Evolutionary conservation across 2,888 invertebrate species (phyloP).

Genomic region (Diaphora mendica): DNA sequence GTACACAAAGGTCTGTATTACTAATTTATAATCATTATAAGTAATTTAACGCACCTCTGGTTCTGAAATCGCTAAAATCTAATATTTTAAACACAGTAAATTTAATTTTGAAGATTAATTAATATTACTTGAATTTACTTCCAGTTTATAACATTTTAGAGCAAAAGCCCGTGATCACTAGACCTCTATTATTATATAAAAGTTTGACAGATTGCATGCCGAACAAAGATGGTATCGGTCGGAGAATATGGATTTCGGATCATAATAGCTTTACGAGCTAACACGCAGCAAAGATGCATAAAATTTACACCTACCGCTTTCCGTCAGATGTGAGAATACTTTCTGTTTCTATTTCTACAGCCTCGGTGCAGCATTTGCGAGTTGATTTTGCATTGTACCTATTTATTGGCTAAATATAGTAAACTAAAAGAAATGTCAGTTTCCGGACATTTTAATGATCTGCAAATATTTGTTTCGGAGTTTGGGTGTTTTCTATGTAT

Average conservation of each 20-base stretch:
- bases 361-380: too few species aligned
- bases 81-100: background rate
- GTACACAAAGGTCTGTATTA: background rate
- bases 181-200: background rate
- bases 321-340: background rate
- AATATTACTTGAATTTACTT: background rate
- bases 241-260: background rate
- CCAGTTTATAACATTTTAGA: background rate
- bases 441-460: too few species aligned
- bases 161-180: background rate
- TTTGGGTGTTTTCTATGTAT: too few species aligned
- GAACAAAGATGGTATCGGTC: background rate
- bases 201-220: background rate
- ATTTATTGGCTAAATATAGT: too few species aligned
- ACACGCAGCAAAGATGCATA: background rate
- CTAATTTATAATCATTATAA: too few species aligned
- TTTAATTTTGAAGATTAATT: background rate
- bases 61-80: background rate
- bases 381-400: too few species aligned
- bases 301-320: background rate
- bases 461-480: too few species aligned
- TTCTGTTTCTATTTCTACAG: background rate
- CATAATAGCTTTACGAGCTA: background rate
- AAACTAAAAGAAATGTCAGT: too few species aligned
- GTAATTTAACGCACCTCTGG: background rate